Conservation (phyloP, 2,888 invertebrate genomes). For the Cabera pusaria region DNA sequence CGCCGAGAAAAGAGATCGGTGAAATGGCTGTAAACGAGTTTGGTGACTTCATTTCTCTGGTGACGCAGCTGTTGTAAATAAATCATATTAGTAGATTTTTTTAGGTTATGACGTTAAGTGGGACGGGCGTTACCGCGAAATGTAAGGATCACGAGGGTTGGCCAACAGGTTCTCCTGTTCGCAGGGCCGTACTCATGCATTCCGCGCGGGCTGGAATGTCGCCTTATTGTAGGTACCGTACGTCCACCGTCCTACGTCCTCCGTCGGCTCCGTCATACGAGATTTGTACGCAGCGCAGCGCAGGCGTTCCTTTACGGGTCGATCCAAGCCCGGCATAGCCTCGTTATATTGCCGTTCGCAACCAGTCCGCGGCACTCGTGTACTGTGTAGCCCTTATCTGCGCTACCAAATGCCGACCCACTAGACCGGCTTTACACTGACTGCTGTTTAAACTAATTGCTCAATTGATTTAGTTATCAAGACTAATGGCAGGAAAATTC, state of each 20-base stretch:
- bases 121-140: conserved; percentile 54
- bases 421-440: conserved; percentile 37
- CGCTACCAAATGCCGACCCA: conserved; percentile 51
- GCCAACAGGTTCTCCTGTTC: conserved; percentile 74
- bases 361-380: conserved; percentile 62
- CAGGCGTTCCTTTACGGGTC: conserved; percentile 44
- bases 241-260: conserved; percentile 66
- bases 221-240: conserved; percentile 74
- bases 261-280: conserved; percentile 69
- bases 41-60: conserved; percentile 53
- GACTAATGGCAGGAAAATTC: conserved; percentile 1
- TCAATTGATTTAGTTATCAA: conserved; percentile 17
- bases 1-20: conserved; percentile 68
- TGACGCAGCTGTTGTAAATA: conserved; percentile 63
- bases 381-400: conserved; percentile 65
- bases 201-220: conserved; percentile 76
- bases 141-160: conserved; percentile 41
- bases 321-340: conserved; percentile 55
- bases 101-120: conserved; percentile 63
- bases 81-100: conserved; percentile 51
- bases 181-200: conserved; percentile 70
- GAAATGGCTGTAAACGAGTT: conserved; percentile 74
- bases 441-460: conserved; percentile 29
- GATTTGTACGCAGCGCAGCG: conserved; percentile 69
- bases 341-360: conserved; percentile 63